Evolutionary conservation across 2,797 vertebrate genomes (phyloP), one percentile per base, ranked within the genome.

Genomic region (Borostomias antarcticus): DNA sequence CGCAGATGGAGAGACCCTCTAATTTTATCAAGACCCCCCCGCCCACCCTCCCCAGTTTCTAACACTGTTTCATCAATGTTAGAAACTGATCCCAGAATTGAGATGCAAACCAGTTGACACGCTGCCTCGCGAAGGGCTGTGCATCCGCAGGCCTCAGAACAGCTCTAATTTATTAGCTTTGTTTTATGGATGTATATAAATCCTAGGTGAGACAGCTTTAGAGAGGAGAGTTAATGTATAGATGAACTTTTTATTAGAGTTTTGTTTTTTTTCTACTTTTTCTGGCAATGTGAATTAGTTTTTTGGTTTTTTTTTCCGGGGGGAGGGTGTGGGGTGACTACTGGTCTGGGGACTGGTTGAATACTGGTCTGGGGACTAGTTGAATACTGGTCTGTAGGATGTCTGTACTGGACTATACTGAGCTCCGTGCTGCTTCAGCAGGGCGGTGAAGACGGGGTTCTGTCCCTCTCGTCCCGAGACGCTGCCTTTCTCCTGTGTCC

Each of bases 101-200:
- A 50, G 35, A 28, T 15, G 29, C 7, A 43, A 25, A 43, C 4
- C n/a, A 32, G 19, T 10, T 35, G 21, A 58, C 57, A 37, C 35
- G 4, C 26, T 15, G 15, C 37, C 32, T 45, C 15, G 13, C 3
- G 5, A 62, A n/a, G n/a, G n/a, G 29, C 51, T 53, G 66, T 45
- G 19, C 62, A 56, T 43, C 66, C 28, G 13, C 43, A 2, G 3
- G 2, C 57, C n/a, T 26, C 52, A 47, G 61, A 64, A 70, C 63
- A 21, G 54, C 66, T 77, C 65, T 81, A 71, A 68, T 69, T 77
- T 82, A 79, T 85, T 85, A 76, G 72, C 59, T 73, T 69, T 73
- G 37, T 76, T 72, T 73, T 79, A 72, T 75, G 50, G 74, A 78
- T 82, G 78, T 76, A 81, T 52, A 83, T 75, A 85, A 68, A 45